Percentiles rank a stretch among this genome's conserved stretches.
These are phyloP conservation scores for Lapara coniferarum DNA, from an alignment of 2,888 invertebrate genomes.

Conservation along the genomic window DNA sequence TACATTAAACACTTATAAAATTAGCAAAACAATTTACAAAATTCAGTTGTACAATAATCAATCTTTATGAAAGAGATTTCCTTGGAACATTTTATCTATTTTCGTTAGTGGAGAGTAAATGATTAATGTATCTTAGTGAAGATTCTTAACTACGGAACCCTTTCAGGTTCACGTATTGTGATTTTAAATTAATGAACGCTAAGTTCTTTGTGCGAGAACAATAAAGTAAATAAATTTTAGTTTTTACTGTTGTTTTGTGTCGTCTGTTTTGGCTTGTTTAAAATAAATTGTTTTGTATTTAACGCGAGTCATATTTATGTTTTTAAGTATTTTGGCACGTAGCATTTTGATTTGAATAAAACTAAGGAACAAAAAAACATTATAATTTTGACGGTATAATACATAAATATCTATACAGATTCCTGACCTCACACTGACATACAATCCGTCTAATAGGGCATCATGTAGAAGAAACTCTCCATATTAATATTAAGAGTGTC, in stretches of 20 bases:
- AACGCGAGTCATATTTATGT: no score
- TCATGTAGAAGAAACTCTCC: no score
- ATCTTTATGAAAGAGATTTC: constrained; percentile 39
- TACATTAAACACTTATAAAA: constrained; percentile 19
- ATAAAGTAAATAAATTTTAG: constrained; percentile 52
- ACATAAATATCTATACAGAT: no score
- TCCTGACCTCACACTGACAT: no score
- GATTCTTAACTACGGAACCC: constrained; percentile 47
- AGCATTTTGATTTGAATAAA: no score
- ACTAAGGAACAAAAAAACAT: no score
- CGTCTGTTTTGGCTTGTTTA: constrained; percentile 35
- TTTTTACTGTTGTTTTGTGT: constrained; percentile 35
- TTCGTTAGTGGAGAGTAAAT: constrained; percentile 43
- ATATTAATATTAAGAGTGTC: no score
- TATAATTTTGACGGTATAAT: no score
- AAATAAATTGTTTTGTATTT: background rate
- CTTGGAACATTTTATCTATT: constrained; percentile 45
- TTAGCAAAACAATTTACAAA: constrained; percentile 16
- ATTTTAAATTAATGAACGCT: constrained; percentile 64
- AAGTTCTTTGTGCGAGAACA: constrained; percentile 52
- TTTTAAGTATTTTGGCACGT: no score
- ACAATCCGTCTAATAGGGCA: no score
- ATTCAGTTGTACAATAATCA: constrained; percentile 29
- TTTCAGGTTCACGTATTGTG: constrained; percentile 53
- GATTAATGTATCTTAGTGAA: constrained; percentile 49